Evolutionary conservation across 2,113 vertebrate genomes (phyloP), one percentile per base, ranked within the genome.

Genomic region (Podarcis muralis): DNA sequence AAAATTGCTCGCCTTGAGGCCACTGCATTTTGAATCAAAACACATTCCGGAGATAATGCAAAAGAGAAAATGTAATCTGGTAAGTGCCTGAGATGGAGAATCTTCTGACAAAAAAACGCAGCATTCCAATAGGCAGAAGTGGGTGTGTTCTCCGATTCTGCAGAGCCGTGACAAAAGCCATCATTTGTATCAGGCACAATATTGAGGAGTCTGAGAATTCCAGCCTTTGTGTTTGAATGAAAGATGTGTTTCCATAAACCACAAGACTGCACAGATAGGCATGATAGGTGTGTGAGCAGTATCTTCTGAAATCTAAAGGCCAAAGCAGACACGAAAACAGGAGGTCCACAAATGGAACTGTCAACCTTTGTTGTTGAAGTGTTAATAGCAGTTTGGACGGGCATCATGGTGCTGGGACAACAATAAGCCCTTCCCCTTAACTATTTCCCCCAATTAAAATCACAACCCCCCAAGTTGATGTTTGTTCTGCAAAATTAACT

Each of bases 21-120:
- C 71, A 68, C 68, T 92, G 48, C 65, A 4, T 69, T 87, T 53
- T 89, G 86, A 87, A 87, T 27, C 48, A 1, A 93, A 88, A 88
- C 9, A 1, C 35, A 6, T 53, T 8, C 22, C 4, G 27, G 69
- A 86, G 77, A 69, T 74, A 35, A 74, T 76, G 74, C 69, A 81
- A 87, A 87, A 35, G 43, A 23, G 1, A 86, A 32, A 84, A 66
- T 72, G 18, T 72, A 83, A 78, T 16, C 12, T 16, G 35, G 53
- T 62, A 65, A 88, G 37, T 35, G 37, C 27, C 37, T 43, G 30
- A 37, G 68, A 82, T 18, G 43, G 86, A 82, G 59, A 18, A 32
- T 69, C 57, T 82, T 81, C 25, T 62, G 66, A 48, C 35, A 74
- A 62, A 74, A 62, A 74, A 82, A 66, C 5, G 30, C 40, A 81